Evolutionary conservation across 1,140 invertebrate genomes (phyloP), one percentile per base, ranked within the genome.

Genomic region (Matsumurasca onukii): DNA sequence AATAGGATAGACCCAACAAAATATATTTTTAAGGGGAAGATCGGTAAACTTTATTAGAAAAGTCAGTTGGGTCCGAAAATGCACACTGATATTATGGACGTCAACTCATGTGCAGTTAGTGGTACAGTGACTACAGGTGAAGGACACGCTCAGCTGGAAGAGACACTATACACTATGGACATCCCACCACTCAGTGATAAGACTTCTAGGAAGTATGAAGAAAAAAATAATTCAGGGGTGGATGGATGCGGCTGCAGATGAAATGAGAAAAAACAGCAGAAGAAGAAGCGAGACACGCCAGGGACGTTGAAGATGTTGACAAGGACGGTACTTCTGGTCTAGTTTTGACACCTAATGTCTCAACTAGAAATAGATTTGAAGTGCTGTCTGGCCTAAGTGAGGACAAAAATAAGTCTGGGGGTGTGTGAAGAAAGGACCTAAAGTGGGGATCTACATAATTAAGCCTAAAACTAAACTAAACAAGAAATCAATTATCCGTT

Each of bases 251-350:
- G 71, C 75, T 12, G 31, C 55, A 12, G 31, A 72, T 13, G 65
- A 65, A 31, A 80, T 81, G 77, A 52, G 70, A n/a, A 34, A 25
- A 71, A 70, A 76, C 77, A 13, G 78, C 71, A 17, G 66, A 76
- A 71, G 64, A 75, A 69, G 77, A 79, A 74, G 66, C 45, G 59
- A 34, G 69, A 29, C 25, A 75, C 20, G 78, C 78, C 13, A 72
- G 73, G 31, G 63, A 72, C 61, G 39, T 69, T 66, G 75, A 73
- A 34, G 71, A 79, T 48, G 66, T 80, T 39, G 73, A 78, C 68
- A 70, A 73, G 27, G 73, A 78, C 25, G 78, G 77, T 9, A 61
- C 57, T n/a, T n/a, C n/a, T n/a, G n/a, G n/a, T n/a, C n/a, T n/a
- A n/a, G n/a, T n/a, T n/a, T n/a, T n/a, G n/a, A n/a, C n/a, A n/a